Base-by-base conservation (phyloP, 1,140 invertebrate species). In the Dysdera silvatica region DNA sequence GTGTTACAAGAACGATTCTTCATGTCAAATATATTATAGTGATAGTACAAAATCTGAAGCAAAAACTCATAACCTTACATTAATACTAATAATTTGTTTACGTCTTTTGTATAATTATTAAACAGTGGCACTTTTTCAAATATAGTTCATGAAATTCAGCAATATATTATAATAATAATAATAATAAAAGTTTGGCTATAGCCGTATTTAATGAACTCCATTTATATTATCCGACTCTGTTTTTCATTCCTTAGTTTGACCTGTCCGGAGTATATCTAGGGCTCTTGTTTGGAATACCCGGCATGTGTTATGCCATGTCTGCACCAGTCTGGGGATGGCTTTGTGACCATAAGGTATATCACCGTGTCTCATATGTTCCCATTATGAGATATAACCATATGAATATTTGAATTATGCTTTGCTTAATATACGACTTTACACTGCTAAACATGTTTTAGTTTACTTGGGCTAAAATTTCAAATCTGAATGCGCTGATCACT, bases 271-370 rank as follows among this genome's bases (percentile, higher is more conserved):
- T 66, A 1, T 24, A 43, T 0, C 52, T 76, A 8, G 74, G 75
- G 29, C 60, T 76, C 29, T 69, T 77, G 47, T 78, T 78, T 69
- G 68, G 75, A 16, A 68, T 74, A n/a, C 66, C 61, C 16, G 70
- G 75, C 18, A 68, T 60, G 0, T 29, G 73, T 2, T 76, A 78
- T 65, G 71, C 71, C 5, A 20, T 76, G 0, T 72, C 70, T 7
- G 74, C 74, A n/a, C 75, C 75, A 1, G 35, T 72, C 2, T 76
- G 71, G 70, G 76, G 76, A 2, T 73, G 70, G 58, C 31, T 76
- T 14, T 68, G 69, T 28, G 75, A 70, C 32, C 40, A 48, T 29
- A 47, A 45, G 16, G 51, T 65, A 29, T 18, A 31, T 54, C 16
- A n/a, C n/a, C 7, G n/a, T 54, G 4, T n/a, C 2, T 2, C 5